Percentiles rank a stretch among this genome's conserved stretches.
Conservation (phyloP, 2,113 vertebrate genomes). For the Oxyruncus cristatus region DNA sequence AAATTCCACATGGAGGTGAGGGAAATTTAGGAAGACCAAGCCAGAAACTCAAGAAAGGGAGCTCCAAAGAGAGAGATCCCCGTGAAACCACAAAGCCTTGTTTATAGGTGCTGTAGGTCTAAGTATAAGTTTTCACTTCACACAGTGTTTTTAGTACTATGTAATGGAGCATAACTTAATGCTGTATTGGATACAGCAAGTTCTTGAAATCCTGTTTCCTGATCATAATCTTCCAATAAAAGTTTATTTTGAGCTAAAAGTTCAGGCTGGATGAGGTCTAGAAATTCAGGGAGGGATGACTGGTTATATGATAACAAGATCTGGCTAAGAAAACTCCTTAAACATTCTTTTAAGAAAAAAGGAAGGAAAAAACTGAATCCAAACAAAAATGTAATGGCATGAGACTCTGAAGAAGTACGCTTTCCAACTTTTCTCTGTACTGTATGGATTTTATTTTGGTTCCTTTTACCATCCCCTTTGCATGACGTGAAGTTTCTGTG, state of each 20-base stretch:
- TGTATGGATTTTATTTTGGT: background rate
- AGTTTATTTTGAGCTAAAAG: background rate
- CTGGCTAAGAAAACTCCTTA: background rate
- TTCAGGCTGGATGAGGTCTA: background rate
- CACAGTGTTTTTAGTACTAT: background rate
- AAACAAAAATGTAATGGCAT: background rate
- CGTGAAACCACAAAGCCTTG: background rate
- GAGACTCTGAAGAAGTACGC: background rate
- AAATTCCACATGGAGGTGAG: background rate
- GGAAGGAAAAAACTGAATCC: accelerated
- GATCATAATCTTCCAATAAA: background rate
- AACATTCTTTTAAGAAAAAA: background rate
- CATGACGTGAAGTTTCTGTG: background rate
- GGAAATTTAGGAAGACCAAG: background rate
- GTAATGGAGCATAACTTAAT: background rate
- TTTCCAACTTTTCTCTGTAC: background rate
- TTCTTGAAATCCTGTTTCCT: background rate
- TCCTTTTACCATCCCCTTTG: background rate
- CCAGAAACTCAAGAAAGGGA: background rate
- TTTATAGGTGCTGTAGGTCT: background rate
- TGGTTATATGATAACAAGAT: background rate
- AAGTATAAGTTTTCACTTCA: background rate
- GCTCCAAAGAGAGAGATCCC: background rate
- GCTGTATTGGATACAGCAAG: background rate
- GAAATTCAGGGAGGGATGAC: background rate